These are phyloP conservation scores for Diarsia rubi DNA, from an alignment of 2,888 invertebrate genomes.

Conservation along the genomic window DNA sequence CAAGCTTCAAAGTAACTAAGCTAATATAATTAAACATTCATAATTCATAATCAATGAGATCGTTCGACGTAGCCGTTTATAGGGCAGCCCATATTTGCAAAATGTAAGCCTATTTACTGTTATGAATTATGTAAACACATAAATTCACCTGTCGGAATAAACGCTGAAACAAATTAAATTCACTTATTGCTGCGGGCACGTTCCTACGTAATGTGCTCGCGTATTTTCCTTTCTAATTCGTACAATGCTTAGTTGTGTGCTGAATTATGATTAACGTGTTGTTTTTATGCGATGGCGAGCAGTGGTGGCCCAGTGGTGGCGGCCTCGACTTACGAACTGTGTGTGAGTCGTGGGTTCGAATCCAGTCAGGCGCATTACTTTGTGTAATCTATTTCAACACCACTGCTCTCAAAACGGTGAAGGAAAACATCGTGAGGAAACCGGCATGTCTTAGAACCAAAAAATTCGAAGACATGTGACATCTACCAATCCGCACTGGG, in stretches of 20 bases:
- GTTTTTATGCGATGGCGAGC: no score
- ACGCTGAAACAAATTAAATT: conserved; percentile 55
- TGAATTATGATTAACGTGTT: conserved; percentile 48
- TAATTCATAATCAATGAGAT: conserved; percentile 25
- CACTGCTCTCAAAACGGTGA: no score
- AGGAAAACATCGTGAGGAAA: no score
- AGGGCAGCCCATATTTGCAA: conserved; percentile 25
- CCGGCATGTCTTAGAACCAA: no score
- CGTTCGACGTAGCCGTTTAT: conserved; percentile 31
- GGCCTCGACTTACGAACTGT: no score
- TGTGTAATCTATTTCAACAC: no score
- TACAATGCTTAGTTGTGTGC: conserved; percentile 38
- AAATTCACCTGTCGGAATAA: conserved; percentile 61
- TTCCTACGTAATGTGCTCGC: conserved; percentile 28
- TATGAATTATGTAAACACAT: conserved; percentile 60
- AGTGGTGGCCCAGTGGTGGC: no score
- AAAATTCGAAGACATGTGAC: no score
- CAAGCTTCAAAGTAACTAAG: conserved; percentile 3
- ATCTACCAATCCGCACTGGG: no score
- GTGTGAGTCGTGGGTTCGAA: no score
- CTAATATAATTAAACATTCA: conserved; percentile 35
- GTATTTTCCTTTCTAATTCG: conserved; percentile 62
- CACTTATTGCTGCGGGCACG: conserved; percentile 49
- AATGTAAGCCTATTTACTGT: conserved; percentile 41
- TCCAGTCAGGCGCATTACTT: no score